These are phyloP conservation scores for Zosterops pallidus DNA, from an alignment of 2,113 vertebrate species.

Conservation along the genomic window DNA sequence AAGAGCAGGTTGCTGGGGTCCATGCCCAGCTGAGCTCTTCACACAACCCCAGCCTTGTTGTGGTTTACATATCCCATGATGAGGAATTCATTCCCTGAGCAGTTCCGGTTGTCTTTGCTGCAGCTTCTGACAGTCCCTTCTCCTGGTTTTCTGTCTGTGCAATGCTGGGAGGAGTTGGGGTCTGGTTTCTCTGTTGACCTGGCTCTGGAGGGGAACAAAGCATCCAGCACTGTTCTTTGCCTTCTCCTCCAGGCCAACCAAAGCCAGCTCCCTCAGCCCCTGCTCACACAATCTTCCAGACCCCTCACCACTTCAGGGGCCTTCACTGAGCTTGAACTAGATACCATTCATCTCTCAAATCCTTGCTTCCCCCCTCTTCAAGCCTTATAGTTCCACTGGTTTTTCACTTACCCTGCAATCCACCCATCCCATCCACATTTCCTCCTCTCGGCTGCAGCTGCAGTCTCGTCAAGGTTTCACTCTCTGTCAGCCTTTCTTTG, in stretches of 20 bases:
- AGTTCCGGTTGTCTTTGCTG: neutral
- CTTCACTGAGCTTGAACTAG: neutral
- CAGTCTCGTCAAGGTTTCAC: conserved; percentile 31
- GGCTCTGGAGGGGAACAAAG: neutral
- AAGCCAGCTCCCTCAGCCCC: neutral
- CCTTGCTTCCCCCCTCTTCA: neutral
- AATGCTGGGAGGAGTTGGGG: neutral
- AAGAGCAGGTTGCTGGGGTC: neutral
- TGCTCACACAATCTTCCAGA: neutral
- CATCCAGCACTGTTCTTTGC: neutral
- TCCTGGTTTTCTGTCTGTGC: neutral
- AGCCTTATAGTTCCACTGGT: neutral
- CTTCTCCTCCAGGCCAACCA: neutral
- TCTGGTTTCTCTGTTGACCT: neutral
- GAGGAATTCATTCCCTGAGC: neutral
- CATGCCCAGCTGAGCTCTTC: neutral
- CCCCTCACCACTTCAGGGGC: neutral
- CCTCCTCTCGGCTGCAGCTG: neutral
- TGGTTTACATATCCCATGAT: neutral
- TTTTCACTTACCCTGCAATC: neutral
- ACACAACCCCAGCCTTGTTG: fast-evolving
- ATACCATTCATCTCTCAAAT: neutral
- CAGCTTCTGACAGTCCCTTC: neutral
- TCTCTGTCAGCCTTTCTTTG: conserved; percentile 5
- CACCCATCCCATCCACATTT: neutral